Evolutionary conservation across 2,113 vertebrate genomes (phyloP).

Genomic region (Melospiza melodia): DNA sequence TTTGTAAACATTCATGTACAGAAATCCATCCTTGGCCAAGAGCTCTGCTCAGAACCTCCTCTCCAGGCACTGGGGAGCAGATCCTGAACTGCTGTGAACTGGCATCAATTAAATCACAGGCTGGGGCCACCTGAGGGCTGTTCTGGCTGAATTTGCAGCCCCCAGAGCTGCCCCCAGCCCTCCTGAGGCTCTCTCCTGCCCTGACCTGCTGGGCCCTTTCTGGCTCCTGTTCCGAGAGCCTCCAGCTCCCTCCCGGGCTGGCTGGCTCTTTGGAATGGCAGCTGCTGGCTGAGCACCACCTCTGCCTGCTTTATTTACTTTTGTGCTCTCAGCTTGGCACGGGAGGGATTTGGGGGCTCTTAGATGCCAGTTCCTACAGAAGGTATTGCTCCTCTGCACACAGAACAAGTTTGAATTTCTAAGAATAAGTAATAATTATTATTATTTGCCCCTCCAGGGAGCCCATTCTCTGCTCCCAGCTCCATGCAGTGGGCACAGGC

Average conservation of each 20-base stretch:
- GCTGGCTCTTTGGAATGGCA: background rate
- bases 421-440: background rate
- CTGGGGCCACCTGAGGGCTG: background rate
- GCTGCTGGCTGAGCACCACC: background rate
- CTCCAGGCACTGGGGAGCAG: background rate
- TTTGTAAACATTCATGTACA: background rate
- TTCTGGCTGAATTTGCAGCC: background rate
- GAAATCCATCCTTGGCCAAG: background rate
- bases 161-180: background rate
- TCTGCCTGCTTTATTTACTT: accelerated
- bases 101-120: accelerated
- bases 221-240: background rate
- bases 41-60: background rate
- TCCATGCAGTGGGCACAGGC: accelerated
- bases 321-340: background rate
- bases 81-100: background rate
- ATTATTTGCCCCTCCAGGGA: background rate
- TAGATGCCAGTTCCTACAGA: background rate
- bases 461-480: background rate
- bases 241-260: background rate
- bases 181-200: background rate
- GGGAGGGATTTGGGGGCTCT: background rate
- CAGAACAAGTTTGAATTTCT: background rate
- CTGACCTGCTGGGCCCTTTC: background rate
- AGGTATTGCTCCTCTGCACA: background rate